phyloP scores from a whole-genome alignment of 2,888 invertebrate genomes.

The Phyto melanocephala region DNA sequence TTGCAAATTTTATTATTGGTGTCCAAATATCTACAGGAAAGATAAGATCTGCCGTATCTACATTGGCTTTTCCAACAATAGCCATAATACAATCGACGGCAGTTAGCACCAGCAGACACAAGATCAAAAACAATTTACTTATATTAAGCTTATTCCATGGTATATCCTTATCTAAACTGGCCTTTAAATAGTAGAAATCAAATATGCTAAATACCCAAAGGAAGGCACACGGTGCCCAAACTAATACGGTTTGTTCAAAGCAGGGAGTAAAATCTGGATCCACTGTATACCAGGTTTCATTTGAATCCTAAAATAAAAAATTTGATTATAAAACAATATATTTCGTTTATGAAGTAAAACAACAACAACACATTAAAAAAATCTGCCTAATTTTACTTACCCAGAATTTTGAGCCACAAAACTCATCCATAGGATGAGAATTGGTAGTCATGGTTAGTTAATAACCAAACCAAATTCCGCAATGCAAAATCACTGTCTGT shows the following conservation, averaged over 20 bases:
- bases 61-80: slow-evolving; percentile 80
- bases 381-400: too few species aligned
- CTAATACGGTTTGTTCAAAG: slow-evolving; percentile 92
- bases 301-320: slow-evolving; percentile 82
- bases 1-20: slow-evolving; percentile 87
- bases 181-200: slow-evolving; percentile 87
- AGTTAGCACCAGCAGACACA: slow-evolving; percentile 83
- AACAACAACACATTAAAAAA: too few species aligned
- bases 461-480: background rate
- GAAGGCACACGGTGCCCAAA: slow-evolving; percentile 93
- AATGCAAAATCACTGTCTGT: background rate
- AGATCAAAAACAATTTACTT: slow-evolving; percentile 84
- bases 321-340: slow-evolving; percentile 31
- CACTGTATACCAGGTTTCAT: slow-evolving; percentile 88
- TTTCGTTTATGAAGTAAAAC: background rate
- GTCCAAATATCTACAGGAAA: slow-evolving; percentile 87
- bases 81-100: slow-evolving; percentile 84
- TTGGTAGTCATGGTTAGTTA: slow-evolving; percentile 27
- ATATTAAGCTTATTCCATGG: slow-evolving; percentile 88
- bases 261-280: slow-evolving; percentile 93
- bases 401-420: slow-evolving; percentile 90
- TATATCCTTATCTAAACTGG: slow-evolving; percentile 87
- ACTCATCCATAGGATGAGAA: slow-evolving; percentile 83
- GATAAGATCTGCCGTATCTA: slow-evolving; percentile 81
- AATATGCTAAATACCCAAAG: slow-evolving; percentile 88